phyloP scores from a whole-genome alignment of 2,888 invertebrate species.

The Kuschelorhynchus macadamiae region DNA sequence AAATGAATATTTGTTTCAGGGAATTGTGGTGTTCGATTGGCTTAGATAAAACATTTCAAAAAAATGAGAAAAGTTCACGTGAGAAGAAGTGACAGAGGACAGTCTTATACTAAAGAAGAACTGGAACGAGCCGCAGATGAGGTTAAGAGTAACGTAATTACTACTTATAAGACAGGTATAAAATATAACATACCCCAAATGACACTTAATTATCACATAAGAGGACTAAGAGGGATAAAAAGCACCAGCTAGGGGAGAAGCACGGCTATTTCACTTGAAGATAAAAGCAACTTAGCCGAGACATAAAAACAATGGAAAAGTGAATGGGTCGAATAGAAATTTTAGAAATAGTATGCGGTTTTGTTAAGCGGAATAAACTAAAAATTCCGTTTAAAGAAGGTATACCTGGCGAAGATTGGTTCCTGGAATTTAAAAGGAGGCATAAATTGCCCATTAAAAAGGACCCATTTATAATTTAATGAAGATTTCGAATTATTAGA shows the following conservation, averaged over 20 bases:
- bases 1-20: no score
- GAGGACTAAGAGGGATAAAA: conserved; percentile 13
- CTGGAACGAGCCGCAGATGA: neutral
- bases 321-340: conserved; percentile 11
- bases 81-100: no score
- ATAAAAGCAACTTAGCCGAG: neutral
- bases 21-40: no score
- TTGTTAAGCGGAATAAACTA: conserved; percentile 13
- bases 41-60: no score
- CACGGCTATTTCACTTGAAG: conserved; percentile 3
- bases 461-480: no score
- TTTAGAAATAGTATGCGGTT: conserved; percentile 19
- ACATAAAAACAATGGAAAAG: neutral
- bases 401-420: no score
- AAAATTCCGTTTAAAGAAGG: conserved; percentile 9
- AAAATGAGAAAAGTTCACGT: no score
- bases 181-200: conserved; percentile 18
- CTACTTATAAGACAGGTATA: conserved; percentile 12
- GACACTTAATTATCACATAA: conserved; percentile 12
- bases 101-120: no score
- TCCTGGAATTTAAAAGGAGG: no score
- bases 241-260: conserved; percentile 3
- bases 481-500: no score
- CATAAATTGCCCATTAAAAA: no score
- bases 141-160: conserved; percentile 17